These are phyloP conservation scores for Sarcophaga variegata DNA, from an alignment of 2,888 invertebrate genomes.

Conservation along the genomic window DNA sequence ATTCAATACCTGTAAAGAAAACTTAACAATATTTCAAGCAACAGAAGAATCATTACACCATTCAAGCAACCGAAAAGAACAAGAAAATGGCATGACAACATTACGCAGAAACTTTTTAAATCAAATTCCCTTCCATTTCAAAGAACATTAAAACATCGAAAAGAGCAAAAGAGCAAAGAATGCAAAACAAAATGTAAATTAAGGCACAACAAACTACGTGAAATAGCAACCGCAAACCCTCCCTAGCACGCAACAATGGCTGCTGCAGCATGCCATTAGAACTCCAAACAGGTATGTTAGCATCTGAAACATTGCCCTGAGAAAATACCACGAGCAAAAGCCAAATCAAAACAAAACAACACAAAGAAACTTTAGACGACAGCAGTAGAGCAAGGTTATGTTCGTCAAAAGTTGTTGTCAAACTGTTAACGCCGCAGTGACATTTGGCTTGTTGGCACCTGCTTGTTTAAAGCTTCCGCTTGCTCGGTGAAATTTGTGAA, in stretches of 20 bases:
- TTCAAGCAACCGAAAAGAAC: too few species aligned
- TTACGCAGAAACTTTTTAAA: too few species aligned
- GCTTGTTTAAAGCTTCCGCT: constrained; percentile 52
- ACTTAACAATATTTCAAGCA: too few species aligned
- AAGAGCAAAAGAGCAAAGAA: not conserved
- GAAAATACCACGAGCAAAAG: too few species aligned
- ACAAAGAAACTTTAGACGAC: too few species aligned
- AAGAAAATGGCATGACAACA: too few species aligned
- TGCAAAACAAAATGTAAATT: not conserved
- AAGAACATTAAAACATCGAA: not conserved
- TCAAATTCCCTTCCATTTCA: not conserved
- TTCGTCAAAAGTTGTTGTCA: not conserved
- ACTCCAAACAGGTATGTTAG: not conserved
- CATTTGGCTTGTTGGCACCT: constrained; percentile 57
- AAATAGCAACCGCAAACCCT: not conserved
- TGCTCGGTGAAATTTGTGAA: constrained; percentile 7
- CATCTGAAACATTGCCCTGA: too few species aligned
- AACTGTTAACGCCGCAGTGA: constrained; percentile 41
- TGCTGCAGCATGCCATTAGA: constrained; percentile 14
- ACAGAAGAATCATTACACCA: too few species aligned
- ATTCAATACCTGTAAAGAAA: too few species aligned
- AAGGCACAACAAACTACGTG: not conserved
- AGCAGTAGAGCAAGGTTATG: too few species aligned
- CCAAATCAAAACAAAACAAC: constrained; percentile 7
- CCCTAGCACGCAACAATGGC: not conserved